phyloP scores from a whole-genome alignment of 2,888 invertebrate genomes.

The Eupithecia tripunctaria region DNA sequence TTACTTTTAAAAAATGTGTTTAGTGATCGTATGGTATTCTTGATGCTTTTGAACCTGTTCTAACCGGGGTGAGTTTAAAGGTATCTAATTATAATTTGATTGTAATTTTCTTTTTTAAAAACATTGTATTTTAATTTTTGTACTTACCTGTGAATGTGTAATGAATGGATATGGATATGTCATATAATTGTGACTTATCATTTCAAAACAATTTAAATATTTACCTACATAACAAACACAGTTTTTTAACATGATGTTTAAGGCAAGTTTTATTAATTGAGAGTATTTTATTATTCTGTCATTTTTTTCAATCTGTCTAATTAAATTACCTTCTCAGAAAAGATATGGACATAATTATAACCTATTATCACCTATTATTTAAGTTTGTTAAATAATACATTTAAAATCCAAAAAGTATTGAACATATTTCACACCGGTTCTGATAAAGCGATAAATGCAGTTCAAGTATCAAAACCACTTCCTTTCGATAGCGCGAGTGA shows the following conservation, averaged over 20 bases:
- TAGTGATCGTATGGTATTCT: not conserved
- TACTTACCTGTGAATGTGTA: no score
- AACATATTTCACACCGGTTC: not conserved
- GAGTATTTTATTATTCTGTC: no score
- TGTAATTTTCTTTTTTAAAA: not conserved
- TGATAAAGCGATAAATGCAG: slow-evolving; percentile 32
- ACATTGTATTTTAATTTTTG: no score
- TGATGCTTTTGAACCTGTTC: not conserved
- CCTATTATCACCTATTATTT: not conserved
- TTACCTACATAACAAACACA: not conserved
- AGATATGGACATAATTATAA: not conserved
- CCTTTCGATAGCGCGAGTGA: slow-evolving; percentile 63
- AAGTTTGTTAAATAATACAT: not conserved
- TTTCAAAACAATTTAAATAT: not conserved
- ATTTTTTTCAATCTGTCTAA: not conserved
- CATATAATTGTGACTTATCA: no score
- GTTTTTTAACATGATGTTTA: not conserved
- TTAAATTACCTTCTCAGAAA: not conserved
- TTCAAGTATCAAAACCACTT: slow-evolving; percentile 64
- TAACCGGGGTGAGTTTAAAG: not conserved
- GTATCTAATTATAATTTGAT: not conserved
- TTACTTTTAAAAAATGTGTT: not conserved
- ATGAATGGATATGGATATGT: no score
- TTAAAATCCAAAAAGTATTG: not conserved
- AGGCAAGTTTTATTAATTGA: not conserved